Percentiles rank a stretch among this genome's conserved stretches.
Conservation (phyloP, 2,113 vertebrate genomes). For the Oryzias melastigma region DNA sequence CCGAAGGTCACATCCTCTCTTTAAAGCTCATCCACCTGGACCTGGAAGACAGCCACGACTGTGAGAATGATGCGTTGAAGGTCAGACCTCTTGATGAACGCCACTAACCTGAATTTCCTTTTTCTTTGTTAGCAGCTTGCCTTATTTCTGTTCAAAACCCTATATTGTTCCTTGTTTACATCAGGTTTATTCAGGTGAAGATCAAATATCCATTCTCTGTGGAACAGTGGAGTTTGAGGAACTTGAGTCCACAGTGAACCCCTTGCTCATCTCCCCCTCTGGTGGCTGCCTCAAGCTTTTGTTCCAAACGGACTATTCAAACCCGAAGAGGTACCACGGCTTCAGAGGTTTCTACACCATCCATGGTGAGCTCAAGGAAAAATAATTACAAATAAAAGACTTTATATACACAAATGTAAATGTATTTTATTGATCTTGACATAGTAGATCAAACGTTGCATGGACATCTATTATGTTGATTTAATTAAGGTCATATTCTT, state of each 20-base stretch:
- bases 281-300: conserved; percentile 76
- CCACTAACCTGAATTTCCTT: too few relatives aligned
- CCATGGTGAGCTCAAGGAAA: conserved; percentile 71
- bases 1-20: conserved; percentile 78
- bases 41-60: conserved; percentile 84
- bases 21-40: conserved; percentile 88
- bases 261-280: conserved; percentile 71
- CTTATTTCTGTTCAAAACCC: background rate
- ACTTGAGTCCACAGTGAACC: conserved; percentile 71
- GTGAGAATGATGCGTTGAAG: conserved; percentile 85
- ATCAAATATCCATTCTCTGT: conserved; percentile 74
- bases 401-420: too few relatives aligned
- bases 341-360: conserved; percentile 85
- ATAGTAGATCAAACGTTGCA: too few relatives aligned
- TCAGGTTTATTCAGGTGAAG: conserved; percentile 77
- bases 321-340: conserved; percentile 83
- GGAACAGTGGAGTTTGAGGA: conserved; percentile 71
- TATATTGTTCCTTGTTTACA: background rate
- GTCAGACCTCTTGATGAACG: conserved; percentile 16
- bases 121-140: background rate
- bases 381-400: background rate
- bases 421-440: too few relatives aligned
- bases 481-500: too few relatives aligned
- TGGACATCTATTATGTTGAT: too few relatives aligned
- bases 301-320: conserved; percentile 90